phyloP scores from a whole-genome alignment of 2,797 vertebrate genomes.

The Lutjanus campechanus region DNA sequence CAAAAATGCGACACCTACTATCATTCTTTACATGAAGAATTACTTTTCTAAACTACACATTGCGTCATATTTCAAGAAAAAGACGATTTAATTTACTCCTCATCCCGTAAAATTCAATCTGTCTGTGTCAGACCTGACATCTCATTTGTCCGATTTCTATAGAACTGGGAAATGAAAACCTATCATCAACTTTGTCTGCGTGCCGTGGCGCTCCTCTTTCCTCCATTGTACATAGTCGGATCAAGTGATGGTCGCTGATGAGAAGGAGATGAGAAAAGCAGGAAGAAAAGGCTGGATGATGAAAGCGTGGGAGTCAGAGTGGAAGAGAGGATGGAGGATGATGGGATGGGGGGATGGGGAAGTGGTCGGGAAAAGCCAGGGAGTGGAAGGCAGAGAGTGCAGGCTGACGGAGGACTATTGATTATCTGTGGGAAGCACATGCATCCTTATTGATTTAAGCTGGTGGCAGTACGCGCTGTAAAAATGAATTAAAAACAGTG shows the following conservation, averaged over 20 bases:
- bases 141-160: neutral
- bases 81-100: neutral
- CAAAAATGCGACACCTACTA: neutral
- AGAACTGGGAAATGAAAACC: slow-evolving; percentile 7
- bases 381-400: slow-evolving; percentile 38
- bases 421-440: slow-evolving; percentile 55
- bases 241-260: slow-evolving; percentile 46
- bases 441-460: slow-evolving; percentile 54
- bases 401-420: slow-evolving; percentile 58
- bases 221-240: slow-evolving; percentile 11
- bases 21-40: neutral
- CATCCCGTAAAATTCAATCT: neutral
- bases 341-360: slow-evolving; percentile 55
- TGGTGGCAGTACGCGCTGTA: slow-evolving; percentile 30
- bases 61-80: neutral
- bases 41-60: neutral
- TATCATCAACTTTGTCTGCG: neutral
- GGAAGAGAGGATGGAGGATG: slow-evolving; percentile 43
- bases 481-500: slow-evolving; percentile 39
- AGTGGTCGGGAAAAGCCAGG: slow-evolving; percentile 33
- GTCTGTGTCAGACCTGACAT: neutral
- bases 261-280: slow-evolving; percentile 59
- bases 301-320: slow-evolving; percentile 68
- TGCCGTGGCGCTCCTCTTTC: neutral
- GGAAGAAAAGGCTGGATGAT: slow-evolving; percentile 66